phyloP scores from a whole-genome alignment of 2,113 vertebrate species.

The Procavia capensis region DNA sequence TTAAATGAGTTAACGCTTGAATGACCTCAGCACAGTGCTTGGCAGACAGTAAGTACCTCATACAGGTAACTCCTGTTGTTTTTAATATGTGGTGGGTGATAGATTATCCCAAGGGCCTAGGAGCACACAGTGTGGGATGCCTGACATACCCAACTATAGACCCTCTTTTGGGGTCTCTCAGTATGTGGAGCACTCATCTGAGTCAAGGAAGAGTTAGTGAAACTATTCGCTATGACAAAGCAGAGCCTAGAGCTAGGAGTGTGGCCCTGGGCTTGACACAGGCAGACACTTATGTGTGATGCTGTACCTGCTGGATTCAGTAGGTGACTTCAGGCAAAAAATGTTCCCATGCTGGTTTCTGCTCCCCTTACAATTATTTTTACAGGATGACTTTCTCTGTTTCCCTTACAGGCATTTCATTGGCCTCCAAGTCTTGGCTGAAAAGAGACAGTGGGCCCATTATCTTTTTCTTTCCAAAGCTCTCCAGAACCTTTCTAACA shows the following conservation, averaged over 20 bases:
- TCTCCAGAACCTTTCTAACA: background rate
- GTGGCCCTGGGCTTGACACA: background rate
- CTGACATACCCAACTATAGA: no score
- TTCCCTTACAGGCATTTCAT: background rate
- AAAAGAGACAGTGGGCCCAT: background rate
- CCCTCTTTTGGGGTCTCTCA: background rate
- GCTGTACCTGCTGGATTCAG: background rate
- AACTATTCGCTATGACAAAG: background rate
- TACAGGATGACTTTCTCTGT: background rate
- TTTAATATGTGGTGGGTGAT: background rate
- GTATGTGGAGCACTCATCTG: background rate
- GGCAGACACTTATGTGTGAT: background rate
- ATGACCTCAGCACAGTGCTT: background rate
- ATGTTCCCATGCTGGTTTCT: background rate
- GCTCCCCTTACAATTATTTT: background rate
- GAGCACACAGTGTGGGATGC: no score
- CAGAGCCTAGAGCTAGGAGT: background rate
- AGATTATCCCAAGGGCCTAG: background rate
- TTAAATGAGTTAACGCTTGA: background rate
- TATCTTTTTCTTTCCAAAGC: background rate
- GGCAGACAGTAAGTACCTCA: background rate
- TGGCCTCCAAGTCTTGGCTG: background rate
- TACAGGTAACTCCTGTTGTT: background rate
- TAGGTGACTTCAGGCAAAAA: background rate
- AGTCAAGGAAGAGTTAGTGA: background rate